phyloP scores from a whole-genome alignment of 2,888 invertebrate genomes.

The Dasysyrphus albostriatus region DNA sequence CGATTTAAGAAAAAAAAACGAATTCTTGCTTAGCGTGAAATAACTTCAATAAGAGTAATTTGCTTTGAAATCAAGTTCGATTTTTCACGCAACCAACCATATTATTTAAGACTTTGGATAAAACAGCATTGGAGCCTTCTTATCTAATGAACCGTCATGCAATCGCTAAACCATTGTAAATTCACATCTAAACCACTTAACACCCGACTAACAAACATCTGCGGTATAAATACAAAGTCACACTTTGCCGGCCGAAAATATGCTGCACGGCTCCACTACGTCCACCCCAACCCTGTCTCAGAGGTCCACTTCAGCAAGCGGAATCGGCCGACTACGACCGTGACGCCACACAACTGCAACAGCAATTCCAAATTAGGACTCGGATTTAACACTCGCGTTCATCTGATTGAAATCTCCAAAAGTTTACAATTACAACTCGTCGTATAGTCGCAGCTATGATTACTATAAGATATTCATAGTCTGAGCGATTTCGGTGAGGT shows the following conservation, averaged over 20 bases:
- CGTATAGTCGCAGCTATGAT: conserved; percentile 4
- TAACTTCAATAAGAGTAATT: conserved; percentile 33
- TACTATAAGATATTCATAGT: background rate
- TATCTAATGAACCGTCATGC: conserved; percentile 72
- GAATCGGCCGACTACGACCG: background rate
- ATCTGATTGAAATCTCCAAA: conserved; percentile 77
- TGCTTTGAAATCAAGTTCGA: conserved; percentile 31
- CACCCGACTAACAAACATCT: conserved; percentile 71
- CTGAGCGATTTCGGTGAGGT: conserved; percentile 17
- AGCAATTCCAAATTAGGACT: conserved; percentile 51
- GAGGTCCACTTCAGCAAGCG: background rate
- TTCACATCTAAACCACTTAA: conserved; percentile 74
- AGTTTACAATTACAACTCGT: conserved; percentile 71
- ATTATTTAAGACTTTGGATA: conserved; percentile 26
- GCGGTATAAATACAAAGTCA: conserved; percentile 57
- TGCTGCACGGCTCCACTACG: conserved; percentile 17
- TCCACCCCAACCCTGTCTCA: background rate
- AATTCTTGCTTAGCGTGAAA: conserved; percentile 1
- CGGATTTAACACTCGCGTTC: conserved; percentile 47
- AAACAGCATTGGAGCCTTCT: conserved; percentile 47
- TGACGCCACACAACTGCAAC: background rate
- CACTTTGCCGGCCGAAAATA: conserved; percentile 57
- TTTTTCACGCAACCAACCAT: conserved; percentile 32
- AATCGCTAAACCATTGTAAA: conserved; percentile 71
- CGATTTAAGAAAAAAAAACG: background rate